Conservation (phyloP, 1,140 invertebrate species). For the Temnothorax longispinosus region DNA sequence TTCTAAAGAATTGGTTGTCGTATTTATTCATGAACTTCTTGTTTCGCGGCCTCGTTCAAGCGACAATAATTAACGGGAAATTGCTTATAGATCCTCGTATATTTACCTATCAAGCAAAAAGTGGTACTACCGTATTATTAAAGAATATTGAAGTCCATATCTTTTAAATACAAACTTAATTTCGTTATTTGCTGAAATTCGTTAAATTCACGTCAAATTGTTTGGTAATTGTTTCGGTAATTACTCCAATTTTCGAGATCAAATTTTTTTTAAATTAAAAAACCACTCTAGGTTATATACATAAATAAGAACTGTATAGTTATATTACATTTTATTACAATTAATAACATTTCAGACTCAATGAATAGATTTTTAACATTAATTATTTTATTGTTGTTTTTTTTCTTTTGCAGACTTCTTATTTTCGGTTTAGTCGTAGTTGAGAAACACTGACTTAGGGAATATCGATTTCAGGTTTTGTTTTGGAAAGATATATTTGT, state of each 20-base stretch:
- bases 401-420: neutral
- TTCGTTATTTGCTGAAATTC: neutral
- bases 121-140: neutral
- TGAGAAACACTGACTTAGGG: constrained; percentile 16
- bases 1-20: constrained; percentile 36
- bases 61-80: constrained; percentile 49
- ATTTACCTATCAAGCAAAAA: constrained; percentile 17
- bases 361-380: neutral
- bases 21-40: constrained; percentile 52
- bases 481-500: constrained; percentile 30
- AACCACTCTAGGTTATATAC: neutral
- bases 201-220: neutral
- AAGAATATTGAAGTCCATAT: neutral
- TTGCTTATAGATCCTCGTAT: constrained; percentile 28
- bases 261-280: neutral
- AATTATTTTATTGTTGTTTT: neutral
- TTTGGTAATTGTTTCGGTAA: neutral
- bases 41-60: constrained; percentile 19
- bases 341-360: neutral
- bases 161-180: neutral
- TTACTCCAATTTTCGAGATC: neutral
- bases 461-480: constrained; percentile 16
- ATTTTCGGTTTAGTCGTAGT: too few species aligned
- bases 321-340: neutral
- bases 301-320: neutral